These are phyloP conservation scores for Epinephelus lanceolatus DNA, from an alignment of 2,113 vertebrate genomes.

Conservation along the genomic window DNA sequence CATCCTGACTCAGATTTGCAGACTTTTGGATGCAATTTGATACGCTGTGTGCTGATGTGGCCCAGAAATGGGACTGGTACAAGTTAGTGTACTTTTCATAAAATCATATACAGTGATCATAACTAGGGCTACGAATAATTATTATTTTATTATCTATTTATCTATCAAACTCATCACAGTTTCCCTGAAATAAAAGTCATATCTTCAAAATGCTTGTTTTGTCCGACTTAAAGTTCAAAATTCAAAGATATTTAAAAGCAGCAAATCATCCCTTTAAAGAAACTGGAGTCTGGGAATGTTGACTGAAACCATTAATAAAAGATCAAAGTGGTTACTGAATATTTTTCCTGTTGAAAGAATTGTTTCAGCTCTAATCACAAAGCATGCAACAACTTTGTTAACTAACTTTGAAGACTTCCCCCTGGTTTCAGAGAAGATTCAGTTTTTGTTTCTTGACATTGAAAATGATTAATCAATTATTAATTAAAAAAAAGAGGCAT, in stretches of 20 bases:
- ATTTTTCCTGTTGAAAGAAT: background rate
- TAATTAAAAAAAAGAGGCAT: background rate
- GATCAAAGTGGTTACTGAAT: background rate
- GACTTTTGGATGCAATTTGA: constrained; percentile 46
- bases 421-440: background rate
- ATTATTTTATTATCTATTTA: background rate
- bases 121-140: background rate
- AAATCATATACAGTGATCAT: background rate
- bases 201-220: background rate
- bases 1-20: constrained; percentile 20
- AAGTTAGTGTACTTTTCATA: background rate
- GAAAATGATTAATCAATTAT: background rate
- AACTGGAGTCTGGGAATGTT: background rate
- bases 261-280: background rate
- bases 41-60: constrained; percentile 47
- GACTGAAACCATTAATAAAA: background rate
- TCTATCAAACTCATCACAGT: background rate
- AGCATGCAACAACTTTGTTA: background rate
- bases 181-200: background rate
- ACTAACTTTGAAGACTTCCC: no score
- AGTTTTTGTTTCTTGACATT: background rate
- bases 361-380: background rate
- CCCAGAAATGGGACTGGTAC: constrained; percentile 7
- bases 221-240: background rate
- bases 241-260: background rate